Evolutionary conservation across 2,888 invertebrate genomes (phyloP), one percentile per base, ranked within the genome.

Genomic region (Koerneria pararmatus): DNA sequence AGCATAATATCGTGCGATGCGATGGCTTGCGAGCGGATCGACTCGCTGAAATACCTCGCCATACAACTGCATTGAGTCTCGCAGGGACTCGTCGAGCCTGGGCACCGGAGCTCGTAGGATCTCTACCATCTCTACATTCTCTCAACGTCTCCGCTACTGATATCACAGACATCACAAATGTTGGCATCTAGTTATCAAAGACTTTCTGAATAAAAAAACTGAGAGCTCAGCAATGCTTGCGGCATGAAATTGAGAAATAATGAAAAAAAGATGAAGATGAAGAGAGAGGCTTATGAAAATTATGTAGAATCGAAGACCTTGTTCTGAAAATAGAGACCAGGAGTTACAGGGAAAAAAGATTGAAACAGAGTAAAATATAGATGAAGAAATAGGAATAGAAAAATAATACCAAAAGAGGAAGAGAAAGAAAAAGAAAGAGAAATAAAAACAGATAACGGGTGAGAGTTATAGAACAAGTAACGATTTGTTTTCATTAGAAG

Each of bases 61-160:
- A n/a, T 3, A 63, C 32, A 15, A 63, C 63, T 3, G 54, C 53
- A 22, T 29, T 63, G 27, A 37, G 22, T 53, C 54, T 63, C 5
- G 54, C 37, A 2, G 46, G n/a, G n/a, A 29, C 34, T n/a, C 46
- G n/a, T 15, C 46, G 46, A 41, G 11, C 15, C 2, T 63, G 3
- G 63, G 11, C 46, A 41, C 46, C 46, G 46, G 46, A 11, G 46
- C 11, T n/a, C n/a, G 11, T 41, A 11, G 46, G 63, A 1, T 29
- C 29, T 19, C 34, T 63, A 5, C 27, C n/a, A 15, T 57, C 46
- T 32, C 65, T 65, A 15, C 65, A 65, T 34, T 34, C 48, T 31
- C 65, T 65, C 56, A 65, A 65, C 34, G 41, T 65, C 11, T 63
- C 63, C 27, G 15, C 6, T 37, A 41, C 54, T 19, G 63, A 63